Base-by-base conservation (phyloP, 2,797 vertebrate genomes). In the Phrynocephalus forsythii region DNA sequence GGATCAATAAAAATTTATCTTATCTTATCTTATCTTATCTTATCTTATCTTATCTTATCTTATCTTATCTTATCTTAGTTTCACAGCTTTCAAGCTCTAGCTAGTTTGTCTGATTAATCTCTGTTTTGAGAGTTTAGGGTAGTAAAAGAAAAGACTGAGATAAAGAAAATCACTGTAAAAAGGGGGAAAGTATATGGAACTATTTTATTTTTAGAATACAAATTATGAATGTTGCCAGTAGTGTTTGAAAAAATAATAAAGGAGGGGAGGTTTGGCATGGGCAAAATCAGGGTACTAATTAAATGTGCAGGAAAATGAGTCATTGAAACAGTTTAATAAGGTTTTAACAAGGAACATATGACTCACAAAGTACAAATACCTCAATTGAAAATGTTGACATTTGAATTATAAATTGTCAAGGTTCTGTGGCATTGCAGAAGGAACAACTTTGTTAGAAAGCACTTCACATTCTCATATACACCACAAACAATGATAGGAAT, bases 401-500 rank as follows among this genome's bases (percentile, higher is more conserved):
- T 72, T 16, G 24, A 77, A 89, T 87, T 52, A 84, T 30, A 68
- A 44, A 30, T 79, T 92, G 78, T 26, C 13, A 83, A 22, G 26
- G 30, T 3, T 3, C 28, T 87, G n/a, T 87, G 24, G 6, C 68
- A 0, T 76, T 88, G 48, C 66, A 86, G 77, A 88, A 87, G 20
- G n/a, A 6, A 24, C 10, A 10, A 1, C 73, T 1, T 16, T 56
- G 50, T 5, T 38, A 63, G 73, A 85, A 82, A 82, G 79, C 50
- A 48, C 2, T 18, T 67, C 26, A 30, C 5, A 18, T 15, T 8
- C 30, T 20, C 52, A 30, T 0, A 56, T 33, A 5, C 6, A 20
- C 3, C 86, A 85, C 87, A 90, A 15, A 56, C 86, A 67, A 6
- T 91, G 85, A 33, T 50, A 79, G 20, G 85, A 73, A 52, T 83